Evolutionary conservation across 2,113 vertebrate genomes (phyloP), one percentile per base, ranked within the genome.

Genomic region (Tragelaphus buxtoni): DNA sequence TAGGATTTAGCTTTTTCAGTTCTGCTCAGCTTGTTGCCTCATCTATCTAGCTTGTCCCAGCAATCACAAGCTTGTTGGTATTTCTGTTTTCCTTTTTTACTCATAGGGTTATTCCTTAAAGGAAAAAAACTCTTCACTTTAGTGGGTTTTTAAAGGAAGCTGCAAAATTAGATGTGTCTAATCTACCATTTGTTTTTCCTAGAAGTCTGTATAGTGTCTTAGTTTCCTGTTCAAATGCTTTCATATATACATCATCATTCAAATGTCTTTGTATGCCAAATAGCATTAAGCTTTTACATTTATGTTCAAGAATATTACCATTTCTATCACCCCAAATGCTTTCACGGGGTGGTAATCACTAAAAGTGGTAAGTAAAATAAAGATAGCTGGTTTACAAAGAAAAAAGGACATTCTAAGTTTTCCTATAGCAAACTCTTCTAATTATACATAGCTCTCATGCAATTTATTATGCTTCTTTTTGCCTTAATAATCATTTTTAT

Each of bases 321-420:
- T 90, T 93, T 77, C 35, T 42, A 35, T 69, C 53, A 84, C 22
- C 7, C n/a, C 42, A 84, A 58, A 81, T 81, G 39, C 49, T 94
- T 94, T 91, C n/a, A 63, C 45, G 74, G 53, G 3, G 32, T 80
- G 22, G 32, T 74, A 51, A 32, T 30, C 20, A 22, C 47, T 45
- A 11, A 95, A 28, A 79, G 7, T 10, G 18, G 45, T 5, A 47
- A 3, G 88, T 61, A 79, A 77, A 94, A 91, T 26, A 49, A 80
- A 88, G 26, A 90, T 74, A n/a, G 10, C 63, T 92, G 39, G 32
- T 58, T 80, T 86, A 89, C 32, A 76, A 77, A 87, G 10, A 82
- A 96, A 65, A 80, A 47, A 39, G 4, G 87, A 96, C 82, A n/a
- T 61, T 56, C 89, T 82, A 42, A 72, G 45, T 87, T 95, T 95